phyloP scores from a whole-genome alignment of 2,888 invertebrate species.

The Sisyra nigra region DNA sequence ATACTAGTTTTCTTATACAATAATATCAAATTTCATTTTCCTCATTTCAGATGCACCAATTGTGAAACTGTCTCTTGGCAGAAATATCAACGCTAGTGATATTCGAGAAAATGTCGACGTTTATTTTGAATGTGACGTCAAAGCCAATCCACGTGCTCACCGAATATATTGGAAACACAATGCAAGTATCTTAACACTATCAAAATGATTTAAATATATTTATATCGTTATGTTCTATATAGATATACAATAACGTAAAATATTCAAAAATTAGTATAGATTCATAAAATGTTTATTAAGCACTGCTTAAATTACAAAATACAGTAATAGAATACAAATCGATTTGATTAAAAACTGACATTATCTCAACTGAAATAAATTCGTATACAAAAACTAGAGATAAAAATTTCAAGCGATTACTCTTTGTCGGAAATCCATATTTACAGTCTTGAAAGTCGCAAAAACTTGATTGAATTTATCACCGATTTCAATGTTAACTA shows the following conservation, averaged over 20 bases:
- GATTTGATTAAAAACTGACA: too few species aligned
- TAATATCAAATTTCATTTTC: not conserved
- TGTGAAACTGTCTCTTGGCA: constrained; percentile 54
- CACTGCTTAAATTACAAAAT: not conserved
- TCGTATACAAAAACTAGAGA: too few species aligned
- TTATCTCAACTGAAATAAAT: too few species aligned
- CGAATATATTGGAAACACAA: constrained; percentile 53
- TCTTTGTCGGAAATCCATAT: too few species aligned
- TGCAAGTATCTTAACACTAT: constrained; percentile 25
- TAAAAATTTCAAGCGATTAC: too few species aligned
- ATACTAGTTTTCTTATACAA: too few species aligned
- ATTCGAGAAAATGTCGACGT: constrained; percentile 70
- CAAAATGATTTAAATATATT: not conserved
- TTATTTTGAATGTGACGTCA: constrained; percentile 64
- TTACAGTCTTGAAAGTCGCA: too few species aligned
- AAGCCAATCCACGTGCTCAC: constrained; percentile 62
- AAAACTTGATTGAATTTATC: too few species aligned
- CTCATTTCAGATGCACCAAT: constrained; percentile 45
- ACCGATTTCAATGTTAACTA: too few species aligned
- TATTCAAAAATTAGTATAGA: not conserved
- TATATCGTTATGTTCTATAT: not conserved
- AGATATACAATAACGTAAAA: not conserved
- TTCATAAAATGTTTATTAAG: not conserved
- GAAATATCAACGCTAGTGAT: constrained; percentile 52
- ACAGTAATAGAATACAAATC: too few species aligned